A percentile compares a stretch with the other conserved stretches of the same genome.
These are phyloP conservation scores for Bombus sylvicola DNA, from an alignment of 1,140 invertebrate genomes.

Conservation along the genomic window DNA sequence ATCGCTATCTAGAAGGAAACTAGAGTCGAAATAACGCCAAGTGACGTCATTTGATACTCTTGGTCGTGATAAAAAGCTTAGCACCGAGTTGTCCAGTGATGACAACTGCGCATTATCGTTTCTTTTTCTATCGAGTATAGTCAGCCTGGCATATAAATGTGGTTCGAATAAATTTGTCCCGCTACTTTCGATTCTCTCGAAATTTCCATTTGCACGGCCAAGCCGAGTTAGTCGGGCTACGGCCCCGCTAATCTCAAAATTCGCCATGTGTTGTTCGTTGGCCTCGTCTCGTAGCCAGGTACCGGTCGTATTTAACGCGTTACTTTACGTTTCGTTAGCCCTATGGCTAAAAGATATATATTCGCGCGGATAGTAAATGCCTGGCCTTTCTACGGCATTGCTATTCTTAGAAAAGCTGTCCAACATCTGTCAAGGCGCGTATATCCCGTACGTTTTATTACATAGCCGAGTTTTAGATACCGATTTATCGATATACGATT, in stretches of 20 bases:
- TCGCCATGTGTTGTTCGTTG: too few species aligned
- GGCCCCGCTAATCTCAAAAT: neutral
- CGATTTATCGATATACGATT: too few species aligned
- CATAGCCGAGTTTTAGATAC: too few species aligned
- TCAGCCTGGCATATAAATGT: neutral
- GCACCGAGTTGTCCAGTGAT: neutral
- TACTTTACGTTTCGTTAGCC: neutral
- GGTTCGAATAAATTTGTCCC: neutral
- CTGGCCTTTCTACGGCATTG: neutral
- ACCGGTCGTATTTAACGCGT: neutral
- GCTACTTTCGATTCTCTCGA: neutral
- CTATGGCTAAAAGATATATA: neutral
- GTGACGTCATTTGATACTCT: neutral
- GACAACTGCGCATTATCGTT: neutral
- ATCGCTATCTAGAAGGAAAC: neutral
- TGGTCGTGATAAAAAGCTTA: neutral
- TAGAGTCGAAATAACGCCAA: neutral
- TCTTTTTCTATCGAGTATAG: too few species aligned
- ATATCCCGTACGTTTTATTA: too few species aligned
- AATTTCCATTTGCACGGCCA: too few species aligned
- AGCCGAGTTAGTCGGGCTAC: too few species aligned
- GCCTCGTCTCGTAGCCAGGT: neutral
- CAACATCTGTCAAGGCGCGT: neutral
- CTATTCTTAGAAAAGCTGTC: conserved; percentile 11
- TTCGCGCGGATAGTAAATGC: too few species aligned